Percentiles rank a stretch among this genome's conserved stretches.
Conservation (phyloP, 2,797 vertebrate species). For the Ficedula albicollis region DNA sequence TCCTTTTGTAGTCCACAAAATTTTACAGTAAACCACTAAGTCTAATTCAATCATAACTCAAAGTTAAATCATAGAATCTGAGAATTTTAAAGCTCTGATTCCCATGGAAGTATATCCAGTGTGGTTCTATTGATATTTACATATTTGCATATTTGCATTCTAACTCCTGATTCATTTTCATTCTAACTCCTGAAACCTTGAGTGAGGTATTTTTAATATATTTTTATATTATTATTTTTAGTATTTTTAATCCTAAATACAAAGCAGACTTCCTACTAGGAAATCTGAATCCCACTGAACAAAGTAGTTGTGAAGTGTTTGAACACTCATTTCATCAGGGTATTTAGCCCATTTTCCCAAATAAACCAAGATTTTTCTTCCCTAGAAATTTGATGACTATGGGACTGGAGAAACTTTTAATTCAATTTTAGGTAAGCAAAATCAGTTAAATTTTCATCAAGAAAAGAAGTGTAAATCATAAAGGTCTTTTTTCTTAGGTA, state of each 20-base stretch:
- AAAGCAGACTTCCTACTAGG: neutral
- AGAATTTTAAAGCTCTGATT: neutral
- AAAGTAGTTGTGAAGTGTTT: neutral
- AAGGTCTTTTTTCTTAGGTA: neutral
- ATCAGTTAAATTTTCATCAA: neutral
- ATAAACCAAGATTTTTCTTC: neutral
- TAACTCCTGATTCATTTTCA: neutral
- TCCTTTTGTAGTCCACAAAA: neutral
- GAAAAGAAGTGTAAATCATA: neutral
- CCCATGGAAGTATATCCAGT: neutral
- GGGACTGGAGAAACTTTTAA: neutral
- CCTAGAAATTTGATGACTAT: neutral
- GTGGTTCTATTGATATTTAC: neutral
- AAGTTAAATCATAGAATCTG: neutral
- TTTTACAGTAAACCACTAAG: neutral
- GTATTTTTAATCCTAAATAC: neutral
- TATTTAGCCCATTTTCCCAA: neutral
- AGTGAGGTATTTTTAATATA: too few relatives aligned
- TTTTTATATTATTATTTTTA: too few relatives aligned
- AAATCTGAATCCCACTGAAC: neutral
- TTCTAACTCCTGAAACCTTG: neutral
- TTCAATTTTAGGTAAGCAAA: neutral
- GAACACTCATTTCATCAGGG: neutral
- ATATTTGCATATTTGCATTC: neutral
- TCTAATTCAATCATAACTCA: neutral